A percentile compares a stretch with the other conserved stretches of the same genome.
phyloP scores from a whole-genome alignment of 2,888 invertebrate species.

The Ormia ochracea region DNA sequence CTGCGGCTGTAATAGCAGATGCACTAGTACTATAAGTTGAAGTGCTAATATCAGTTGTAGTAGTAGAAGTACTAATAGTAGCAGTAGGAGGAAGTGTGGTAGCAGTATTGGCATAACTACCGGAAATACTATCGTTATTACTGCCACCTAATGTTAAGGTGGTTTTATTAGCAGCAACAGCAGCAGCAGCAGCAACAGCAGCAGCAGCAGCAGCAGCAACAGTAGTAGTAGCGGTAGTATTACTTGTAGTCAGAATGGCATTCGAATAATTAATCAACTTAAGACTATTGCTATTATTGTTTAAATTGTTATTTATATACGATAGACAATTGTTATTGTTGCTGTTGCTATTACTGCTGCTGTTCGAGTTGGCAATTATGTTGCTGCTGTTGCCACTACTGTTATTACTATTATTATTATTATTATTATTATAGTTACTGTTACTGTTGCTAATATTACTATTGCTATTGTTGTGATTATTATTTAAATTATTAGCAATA shows the following conservation, averaged over 20 bases:
- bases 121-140: conserved; percentile 2
- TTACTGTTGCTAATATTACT: conserved; percentile 53
- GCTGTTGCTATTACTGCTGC: conserved; percentile 63
- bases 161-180: conserved; percentile 26
- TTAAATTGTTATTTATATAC: conserved; percentile 67
- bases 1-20: conserved; percentile 36
- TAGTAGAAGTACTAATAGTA: conserved; percentile 16
- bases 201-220: conserved; percentile 21
- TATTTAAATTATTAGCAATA: conserved; percentile 47
- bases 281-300: conserved; percentile 63
- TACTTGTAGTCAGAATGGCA: conserved; percentile 37
- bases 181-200: conserved; percentile 33
- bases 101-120: conserved; percentile 6
- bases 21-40: neutral
- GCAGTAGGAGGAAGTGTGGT: conserved; percentile 14
- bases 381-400: conserved; percentile 59
- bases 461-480: conserved; percentile 44
- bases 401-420: conserved; percentile 61
- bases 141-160: conserved; percentile 5
- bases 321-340: conserved; percentile 67
- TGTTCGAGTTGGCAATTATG: conserved; percentile 48
- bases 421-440: conserved; percentile 62
- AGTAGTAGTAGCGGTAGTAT: conserved; percentile 35
- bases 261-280: conserved; percentile 59
- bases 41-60: conserved; percentile 21